These are phyloP conservation scores for Otolemur crassicaudatus DNA, from an alignment of 2,797 vertebrate genomes.

Conservation along the genomic window DNA sequence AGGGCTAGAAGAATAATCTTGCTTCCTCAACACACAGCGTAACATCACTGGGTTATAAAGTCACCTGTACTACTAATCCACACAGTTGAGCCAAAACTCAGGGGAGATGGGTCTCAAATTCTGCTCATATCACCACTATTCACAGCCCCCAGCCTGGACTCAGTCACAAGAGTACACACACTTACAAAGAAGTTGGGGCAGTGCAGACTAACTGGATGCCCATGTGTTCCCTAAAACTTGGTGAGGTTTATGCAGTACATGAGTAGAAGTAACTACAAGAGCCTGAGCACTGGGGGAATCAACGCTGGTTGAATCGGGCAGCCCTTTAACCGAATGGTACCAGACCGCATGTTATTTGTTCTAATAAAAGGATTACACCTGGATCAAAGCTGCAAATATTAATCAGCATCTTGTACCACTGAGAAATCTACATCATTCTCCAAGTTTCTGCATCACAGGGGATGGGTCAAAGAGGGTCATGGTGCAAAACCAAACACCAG, in stretches of 20 bases:
- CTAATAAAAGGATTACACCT: neutral
- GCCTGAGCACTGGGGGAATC: neutral
- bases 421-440: fast-evolving
- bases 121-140: fast-evolving
- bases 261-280: neutral
- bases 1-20: too few relatives aligned
- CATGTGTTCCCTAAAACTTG: neutral
- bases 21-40: neutral
- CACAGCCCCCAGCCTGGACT: neutral
- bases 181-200: neutral
- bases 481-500: neutral
- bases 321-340: neutral
- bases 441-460: neutral
- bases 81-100: fast-evolving
- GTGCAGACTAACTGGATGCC: neutral
- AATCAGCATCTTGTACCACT: fast-evolving
- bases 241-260: neutral
- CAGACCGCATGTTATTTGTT: neutral
- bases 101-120: neutral
- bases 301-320: neutral
- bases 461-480: fast-evolving
- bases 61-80: neutral
- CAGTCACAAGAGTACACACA: fast-evolving
- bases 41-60: too few relatives aligned
- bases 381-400: neutral